Conservation (phyloP, 1,140 invertebrate genomes). For the Brachionus calyciflorus region DNA sequence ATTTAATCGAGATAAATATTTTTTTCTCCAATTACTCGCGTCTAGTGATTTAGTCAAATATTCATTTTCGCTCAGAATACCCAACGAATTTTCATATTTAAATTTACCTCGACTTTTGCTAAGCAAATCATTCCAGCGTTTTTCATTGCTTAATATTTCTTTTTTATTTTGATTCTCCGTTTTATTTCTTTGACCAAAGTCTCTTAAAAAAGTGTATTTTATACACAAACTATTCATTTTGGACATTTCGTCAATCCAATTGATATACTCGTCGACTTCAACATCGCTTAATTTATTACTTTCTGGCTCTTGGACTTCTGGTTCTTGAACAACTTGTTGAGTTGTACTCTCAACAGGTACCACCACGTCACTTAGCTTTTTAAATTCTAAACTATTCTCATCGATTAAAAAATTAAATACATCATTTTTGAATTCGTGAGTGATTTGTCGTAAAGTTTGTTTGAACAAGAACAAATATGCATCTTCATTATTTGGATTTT, state of each 20-base stretch:
- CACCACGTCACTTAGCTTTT: background rate
- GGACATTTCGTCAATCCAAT: conserved; percentile 31
- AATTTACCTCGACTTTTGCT: background rate
- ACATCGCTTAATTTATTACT: background rate
- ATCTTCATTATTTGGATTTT: conserved; percentile 11
- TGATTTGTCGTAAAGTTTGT: background rate
- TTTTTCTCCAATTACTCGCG: background rate
- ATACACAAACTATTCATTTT: background rate
- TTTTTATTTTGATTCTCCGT: background rate
- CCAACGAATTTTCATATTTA: background rate
- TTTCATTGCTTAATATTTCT: background rate
- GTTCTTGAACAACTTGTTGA: background rate
- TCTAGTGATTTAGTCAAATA: background rate
- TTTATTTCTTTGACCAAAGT: background rate
- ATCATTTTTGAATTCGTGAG: background rate
- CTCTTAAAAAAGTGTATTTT: conserved; percentile 17
- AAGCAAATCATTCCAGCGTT: background rate
- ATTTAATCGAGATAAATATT: background rate
- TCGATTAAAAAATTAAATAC: conserved; percentile 9
- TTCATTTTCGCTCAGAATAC: background rate
- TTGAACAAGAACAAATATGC: conserved; percentile 4
- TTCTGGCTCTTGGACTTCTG: background rate
- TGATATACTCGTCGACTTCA: background rate
- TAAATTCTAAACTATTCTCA: background rate
- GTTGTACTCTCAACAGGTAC: background rate